phyloP scores from a whole-genome alignment of 2,888 invertebrate genomes.

The Amaurobius ferox region DNA sequence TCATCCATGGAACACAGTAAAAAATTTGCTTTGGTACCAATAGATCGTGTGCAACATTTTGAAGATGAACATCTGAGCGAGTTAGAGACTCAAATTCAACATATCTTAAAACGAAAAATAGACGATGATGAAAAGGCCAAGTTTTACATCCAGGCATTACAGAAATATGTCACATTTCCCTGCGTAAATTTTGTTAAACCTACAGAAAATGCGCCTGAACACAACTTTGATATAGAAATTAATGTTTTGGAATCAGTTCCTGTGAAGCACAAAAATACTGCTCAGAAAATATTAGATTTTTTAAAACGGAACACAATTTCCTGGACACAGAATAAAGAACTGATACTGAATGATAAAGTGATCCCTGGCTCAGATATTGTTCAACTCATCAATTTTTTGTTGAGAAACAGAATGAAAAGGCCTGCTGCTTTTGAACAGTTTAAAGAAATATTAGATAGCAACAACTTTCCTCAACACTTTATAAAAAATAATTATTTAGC shows the following conservation, averaged over 20 bases:
- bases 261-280: background rate
- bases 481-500: background rate
- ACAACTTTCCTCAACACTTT: background rate
- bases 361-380: background rate
- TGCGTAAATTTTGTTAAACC: too few relatives aligned
- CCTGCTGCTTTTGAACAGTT: background rate
- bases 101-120: too few relatives aligned
- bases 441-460: background rate
- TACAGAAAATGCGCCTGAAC: too few relatives aligned
- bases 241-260: background rate
- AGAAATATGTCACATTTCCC: background rate
- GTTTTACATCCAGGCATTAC: background rate
- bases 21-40: background rate
- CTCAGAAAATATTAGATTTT: background rate
- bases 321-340: background rate
- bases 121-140: too few relatives aligned
- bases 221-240: background rate
- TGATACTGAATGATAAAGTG: background rate
- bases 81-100: too few relatives aligned
- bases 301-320: background rate
- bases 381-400: background rate
- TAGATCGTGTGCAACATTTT: too few relatives aligned
- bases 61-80: too few relatives aligned
- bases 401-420: background rate
- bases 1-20: slow-evolving; percentile 20